Evolutionary conservation across 2,888 invertebrate species (phyloP).

Genomic region (Nomada fabriciana): DNA sequence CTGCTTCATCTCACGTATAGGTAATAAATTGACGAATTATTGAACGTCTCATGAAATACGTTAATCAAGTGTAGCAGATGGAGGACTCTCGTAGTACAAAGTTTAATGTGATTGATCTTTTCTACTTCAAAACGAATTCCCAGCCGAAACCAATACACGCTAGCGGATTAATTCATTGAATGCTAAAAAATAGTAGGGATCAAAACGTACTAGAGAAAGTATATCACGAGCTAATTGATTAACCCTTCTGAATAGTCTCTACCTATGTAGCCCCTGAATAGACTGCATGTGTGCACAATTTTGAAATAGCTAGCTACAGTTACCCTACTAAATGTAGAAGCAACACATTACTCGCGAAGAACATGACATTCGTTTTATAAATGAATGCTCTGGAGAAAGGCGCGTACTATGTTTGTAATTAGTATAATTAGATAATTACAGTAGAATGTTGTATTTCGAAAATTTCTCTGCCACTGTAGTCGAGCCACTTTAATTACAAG

Average conservation of each 20-base stretch:
- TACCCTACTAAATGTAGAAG: slow-evolving; percentile 12
- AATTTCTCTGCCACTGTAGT: too few species aligned
- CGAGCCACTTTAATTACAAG: too few species aligned
- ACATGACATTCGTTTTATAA: not conserved
- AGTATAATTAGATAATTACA: too few species aligned
- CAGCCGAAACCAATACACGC: not conserved
- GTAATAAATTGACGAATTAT: not conserved
- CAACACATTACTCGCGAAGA: slow-evolving; percentile 22
- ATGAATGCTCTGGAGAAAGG: too few species aligned
- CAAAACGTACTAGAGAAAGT: slow-evolving; percentile 13
- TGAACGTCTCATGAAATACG: not conserved
- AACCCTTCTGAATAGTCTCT: slow-evolving; percentile 12
- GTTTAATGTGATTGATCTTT: not conserved
- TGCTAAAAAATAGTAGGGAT: slow-evolving; percentile 16
- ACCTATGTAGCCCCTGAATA: not conserved
- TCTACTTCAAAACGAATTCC: not conserved
- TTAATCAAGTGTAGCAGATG: not conserved
- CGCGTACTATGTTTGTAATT: not conserved
- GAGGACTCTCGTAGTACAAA: not conserved
- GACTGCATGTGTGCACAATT: not conserved
- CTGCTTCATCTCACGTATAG: not conserved
- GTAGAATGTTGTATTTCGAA: too few species aligned
- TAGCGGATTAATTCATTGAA: not conserved
- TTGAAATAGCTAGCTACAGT: slow-evolving; percentile 2
- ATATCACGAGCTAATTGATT: slow-evolving; percentile 24